These are phyloP conservation scores for Penaeus chinensis DNA, from an alignment of 1,140 invertebrate genomes.

Conservation along the genomic window DNA sequence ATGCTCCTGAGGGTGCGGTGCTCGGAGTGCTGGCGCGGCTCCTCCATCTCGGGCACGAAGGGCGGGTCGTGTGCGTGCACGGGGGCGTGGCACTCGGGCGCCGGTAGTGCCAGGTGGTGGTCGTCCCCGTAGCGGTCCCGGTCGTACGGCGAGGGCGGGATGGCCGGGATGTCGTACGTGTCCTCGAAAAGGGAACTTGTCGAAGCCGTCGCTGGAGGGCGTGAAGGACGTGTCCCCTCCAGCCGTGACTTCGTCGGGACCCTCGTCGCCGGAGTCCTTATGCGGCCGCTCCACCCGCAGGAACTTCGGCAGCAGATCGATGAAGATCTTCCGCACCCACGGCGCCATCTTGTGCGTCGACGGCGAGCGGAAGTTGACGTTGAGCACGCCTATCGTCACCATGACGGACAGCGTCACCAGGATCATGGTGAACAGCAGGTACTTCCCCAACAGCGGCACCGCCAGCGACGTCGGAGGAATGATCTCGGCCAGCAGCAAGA, in stretches of 20 bases:
- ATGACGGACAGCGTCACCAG: conserved; percentile 97
- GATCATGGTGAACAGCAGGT: conserved; percentile 99
- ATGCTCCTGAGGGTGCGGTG: conserved; percentile 88
- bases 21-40: conserved; percentile 46
- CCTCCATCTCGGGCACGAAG: conserved; percentile 66
- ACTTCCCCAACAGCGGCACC: conserved; percentile 97
- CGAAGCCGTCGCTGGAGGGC: conserved; percentile 57
- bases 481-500: conserved; percentile 96
- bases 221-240: conserved; percentile 57
- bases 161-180: conserved; percentile 62
- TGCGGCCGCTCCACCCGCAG: conserved; percentile 79
- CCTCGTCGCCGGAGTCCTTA: conserved; percentile 65
- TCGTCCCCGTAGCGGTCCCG: conserved; percentile 61
- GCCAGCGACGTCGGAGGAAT: conserved; percentile 99
- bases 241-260: conserved; percentile 39
- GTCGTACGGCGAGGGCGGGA: conserved; percentile 61
- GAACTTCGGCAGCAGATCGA: conserved; percentile 65
- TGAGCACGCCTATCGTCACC: conserved; percentile 97
- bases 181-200: conserved; percentile 60
- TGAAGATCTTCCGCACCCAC: conserved; percentile 90
- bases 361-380: conserved; percentile 96
- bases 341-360: conserved; percentile 96
- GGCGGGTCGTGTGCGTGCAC: conserved; percentile 74
- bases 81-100: conserved; percentile 52
- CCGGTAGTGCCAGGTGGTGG: conserved; percentile 66